Evolutionary conservation across 2,888 invertebrate species (phyloP), one percentile per base, ranked within the genome.

Genomic region (Mythimna albipuncta): DNA sequence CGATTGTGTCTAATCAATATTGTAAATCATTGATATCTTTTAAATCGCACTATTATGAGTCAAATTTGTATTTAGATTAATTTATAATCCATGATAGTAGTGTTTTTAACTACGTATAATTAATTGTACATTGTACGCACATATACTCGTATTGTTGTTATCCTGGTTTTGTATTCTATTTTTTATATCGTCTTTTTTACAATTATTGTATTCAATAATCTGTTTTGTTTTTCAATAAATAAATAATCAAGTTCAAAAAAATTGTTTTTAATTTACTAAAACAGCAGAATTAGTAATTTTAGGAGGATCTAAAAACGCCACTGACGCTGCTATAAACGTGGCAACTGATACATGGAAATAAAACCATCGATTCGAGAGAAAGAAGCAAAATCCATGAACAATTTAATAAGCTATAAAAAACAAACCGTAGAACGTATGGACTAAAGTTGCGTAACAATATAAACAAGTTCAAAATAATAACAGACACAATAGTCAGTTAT

Each of bases 401-500:
- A 11, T 9, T 9, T 68, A 21, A 19, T 35, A 21, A 21, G 13
- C 2, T 19, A 1, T 16, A 35, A 35, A 61, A 61, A 11, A 54
- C 6, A 21, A 32, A 44, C 38, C 2, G 11, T 35, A 38, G 3
- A 50, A n/a, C 32, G 10, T 38, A n/a, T 5, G 7, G 21, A 11
- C 7, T 10, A 54, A 59, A 55, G 38, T 78, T 69, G 10, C 65
- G 11, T 35, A 68, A 69, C 5, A 52, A 41, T 52, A 52, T 61
- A 69, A 55, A 63, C 59, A 52, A 35, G 50, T 55, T 44, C 52
- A 21, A 75, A 79, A 64, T 13, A 73, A 64, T 64, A 70, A 72
- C 16, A 67, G 44, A 77, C 72, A 80, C 61, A 82, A 79, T 64
- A 19, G 62, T 66, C 62, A 50, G 62, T 47, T 41, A 72, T 26